Base-by-base conservation (phyloP, 2,797 vertebrate genomes). In the Cyprinodon diabolis region DNA sequence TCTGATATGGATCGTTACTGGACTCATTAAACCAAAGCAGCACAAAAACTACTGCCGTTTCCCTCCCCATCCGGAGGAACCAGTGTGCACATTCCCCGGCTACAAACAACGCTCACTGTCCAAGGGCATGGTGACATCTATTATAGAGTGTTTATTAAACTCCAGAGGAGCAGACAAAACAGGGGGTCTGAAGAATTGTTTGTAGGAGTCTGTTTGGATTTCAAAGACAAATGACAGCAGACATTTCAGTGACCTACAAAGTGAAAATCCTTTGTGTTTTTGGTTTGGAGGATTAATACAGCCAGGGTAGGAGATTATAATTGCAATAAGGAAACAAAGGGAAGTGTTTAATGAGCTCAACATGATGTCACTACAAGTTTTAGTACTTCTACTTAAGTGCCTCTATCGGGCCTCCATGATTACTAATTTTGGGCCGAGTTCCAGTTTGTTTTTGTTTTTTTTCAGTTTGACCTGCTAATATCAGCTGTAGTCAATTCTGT, bases 91-190 rank as follows among this genome's bases (percentile, higher is more conserved):
- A 90, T 88, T 91, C 86, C 88, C 77, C 66, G 45, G 52, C 76
- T 79, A 45, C 85, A 86, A 86, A 88, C 80, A 82, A 68, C 21
- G 30, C 78, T 76, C 69, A 30, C 4, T 2, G 70, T 81, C 71
- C 75, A 76, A 78, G 78, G 80, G 35, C 83, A 84, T 14, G 68
- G 80, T 82, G 84, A 83, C 85, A 72, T 90, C 72, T 80, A 87
- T 86, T 84, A 84, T 81, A 73, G 35, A 74, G 52, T 86, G 87
- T 94, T 93, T 93, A 91, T 91, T 89, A 80, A 85, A 90, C 81
- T 79, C 52, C 67, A n/a, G 71, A 66, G 68, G 21, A 69, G 77
- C 75, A 92, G 89, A 91, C 87, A 84, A 91, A 93, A 92, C 90
- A 90, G 86, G 79, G 89, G 49, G 77, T 84, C 75, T 19, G 49